Evolutionary conservation across 1,140 invertebrate species (phyloP).

Genomic region (Drosophila dunni): DNA sequence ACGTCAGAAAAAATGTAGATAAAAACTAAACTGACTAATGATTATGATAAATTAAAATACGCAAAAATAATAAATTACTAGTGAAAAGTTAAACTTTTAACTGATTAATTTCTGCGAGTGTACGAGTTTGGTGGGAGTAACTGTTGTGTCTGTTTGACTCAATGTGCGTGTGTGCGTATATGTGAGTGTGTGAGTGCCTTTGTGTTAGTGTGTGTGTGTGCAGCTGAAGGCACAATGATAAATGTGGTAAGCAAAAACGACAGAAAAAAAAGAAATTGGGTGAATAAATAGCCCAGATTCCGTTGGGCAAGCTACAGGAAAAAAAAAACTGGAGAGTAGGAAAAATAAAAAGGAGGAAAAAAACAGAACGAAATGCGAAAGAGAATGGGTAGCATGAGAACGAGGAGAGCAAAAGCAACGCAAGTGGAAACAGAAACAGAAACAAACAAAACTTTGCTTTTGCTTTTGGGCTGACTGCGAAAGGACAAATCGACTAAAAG

Average conservation of each 20-base stretch:
- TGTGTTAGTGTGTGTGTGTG: constrained; percentile 51
- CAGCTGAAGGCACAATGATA: constrained; percentile 82
- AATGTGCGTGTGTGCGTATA: constrained; percentile 44
- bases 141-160: constrained; percentile 42
- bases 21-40: background rate
- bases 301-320: constrained; percentile 73
- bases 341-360: constrained; percentile 23
- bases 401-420: constrained; percentile 55
- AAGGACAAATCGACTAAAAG: constrained; percentile 67
- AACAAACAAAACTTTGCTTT: constrained; percentile 71
- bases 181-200: constrained; percentile 14
- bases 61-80: constrained; percentile 5
- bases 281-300: constrained; percentile 84
- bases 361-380: constrained; percentile 44
- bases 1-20: background rate
- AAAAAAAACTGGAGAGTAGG: constrained; percentile 49
- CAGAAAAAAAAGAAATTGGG: constrained; percentile 79
- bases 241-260: constrained; percentile 67
- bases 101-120: constrained; percentile 64
- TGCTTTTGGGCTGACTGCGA: constrained; percentile 49
- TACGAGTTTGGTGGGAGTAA: constrained; percentile 65
- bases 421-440: constrained; percentile 58
- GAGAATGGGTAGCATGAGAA: background rate
- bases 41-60: background rate
- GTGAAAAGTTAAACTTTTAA: constrained; percentile 36